phyloP scores from a whole-genome alignment of 2,113 vertebrate genomes.

The Chaetura pelagica region DNA sequence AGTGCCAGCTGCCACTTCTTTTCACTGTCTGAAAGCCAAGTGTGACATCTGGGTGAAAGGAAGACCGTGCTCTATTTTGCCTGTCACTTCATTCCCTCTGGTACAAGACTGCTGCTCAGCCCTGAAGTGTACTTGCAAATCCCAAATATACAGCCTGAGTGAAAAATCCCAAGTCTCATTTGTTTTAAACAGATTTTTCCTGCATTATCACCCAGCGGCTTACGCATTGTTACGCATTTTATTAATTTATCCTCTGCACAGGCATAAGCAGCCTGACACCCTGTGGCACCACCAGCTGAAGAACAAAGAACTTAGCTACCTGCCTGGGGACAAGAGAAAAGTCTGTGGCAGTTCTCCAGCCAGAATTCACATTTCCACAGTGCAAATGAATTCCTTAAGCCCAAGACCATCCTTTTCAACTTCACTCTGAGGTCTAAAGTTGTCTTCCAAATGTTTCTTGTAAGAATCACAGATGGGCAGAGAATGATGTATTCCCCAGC shows the following conservation, averaged over 20 bases:
- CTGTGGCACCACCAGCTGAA: background rate
- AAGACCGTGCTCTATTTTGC: constrained; percentile 1
- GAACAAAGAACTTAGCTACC: background rate
- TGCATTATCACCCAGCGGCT: background rate
- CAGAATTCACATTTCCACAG: background rate
- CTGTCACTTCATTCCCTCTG: constrained; percentile 32
- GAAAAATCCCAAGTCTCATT: background rate
- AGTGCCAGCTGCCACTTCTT: constrained; percentile 1
- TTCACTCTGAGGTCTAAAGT: background rate
- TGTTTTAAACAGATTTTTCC: background rate
- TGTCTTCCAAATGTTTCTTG: background rate
- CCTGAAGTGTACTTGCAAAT: background rate
- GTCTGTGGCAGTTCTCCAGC: background rate
- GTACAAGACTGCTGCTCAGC: background rate
- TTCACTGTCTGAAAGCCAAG: constrained; percentile 7
- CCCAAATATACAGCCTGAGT: background rate
- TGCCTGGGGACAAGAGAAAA: background rate
- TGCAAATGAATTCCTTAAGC: background rate
- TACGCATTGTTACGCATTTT: background rate
- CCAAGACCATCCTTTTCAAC: background rate
- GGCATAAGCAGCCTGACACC: background rate
- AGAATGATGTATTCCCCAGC: background rate
- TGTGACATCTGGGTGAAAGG: constrained; percentile 48
- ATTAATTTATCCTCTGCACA: background rate
- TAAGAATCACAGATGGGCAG: background rate